Base-by-base conservation (phyloP, 2,888 invertebrate species). In the Griposia aprilina region DNA sequence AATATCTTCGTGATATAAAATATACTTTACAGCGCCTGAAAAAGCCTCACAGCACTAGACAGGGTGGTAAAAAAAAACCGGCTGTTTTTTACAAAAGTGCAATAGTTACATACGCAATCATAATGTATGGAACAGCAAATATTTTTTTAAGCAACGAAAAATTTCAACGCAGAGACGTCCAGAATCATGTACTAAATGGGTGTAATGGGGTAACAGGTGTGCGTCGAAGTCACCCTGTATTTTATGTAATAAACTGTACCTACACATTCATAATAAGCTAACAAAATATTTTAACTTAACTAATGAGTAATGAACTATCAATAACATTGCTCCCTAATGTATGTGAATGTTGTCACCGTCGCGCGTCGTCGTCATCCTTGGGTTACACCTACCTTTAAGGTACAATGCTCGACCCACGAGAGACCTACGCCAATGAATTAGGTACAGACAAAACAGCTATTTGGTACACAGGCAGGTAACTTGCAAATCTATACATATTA, bases 401-500 rank as follows among this genome's bases (percentile, higher is more conserved):
- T 52, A n/a, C 59, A 41, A n/a, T 20, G 66, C n/a, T n/a, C 59
- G 20, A 11, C 66, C 59, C 78, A 67, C 41, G n/a, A 77, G 74
- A 71, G 60, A 78, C 60, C n/a, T n/a, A 52, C 66, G 30, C 26
- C 30, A 52, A n/a, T 77, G 11, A 52, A 45, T 36, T 23, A 45
- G 1, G 26, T 67, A 55, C 55, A 69, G 17, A 57, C 30, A 26
- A 68, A 41, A 26, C 11, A 41, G 5, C 7, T 45, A 13, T 45
- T 17, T 68, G 30, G 17, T 74, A 7, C 0, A 26, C 55, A 30
- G 13, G 23, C 17, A 67, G 52, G n/a, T 23, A 11, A 45, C 50
- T 67, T 50, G 15, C 17, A 17, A 36, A n/a, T 41, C 36, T 8
- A 65, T 15, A 23, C 36, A 36, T n/a, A 36, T 36, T 36, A 45